Base-by-base conservation (phyloP, 2,797 vertebrate genomes). In the Gymnoscopelus microlampas region DNA sequence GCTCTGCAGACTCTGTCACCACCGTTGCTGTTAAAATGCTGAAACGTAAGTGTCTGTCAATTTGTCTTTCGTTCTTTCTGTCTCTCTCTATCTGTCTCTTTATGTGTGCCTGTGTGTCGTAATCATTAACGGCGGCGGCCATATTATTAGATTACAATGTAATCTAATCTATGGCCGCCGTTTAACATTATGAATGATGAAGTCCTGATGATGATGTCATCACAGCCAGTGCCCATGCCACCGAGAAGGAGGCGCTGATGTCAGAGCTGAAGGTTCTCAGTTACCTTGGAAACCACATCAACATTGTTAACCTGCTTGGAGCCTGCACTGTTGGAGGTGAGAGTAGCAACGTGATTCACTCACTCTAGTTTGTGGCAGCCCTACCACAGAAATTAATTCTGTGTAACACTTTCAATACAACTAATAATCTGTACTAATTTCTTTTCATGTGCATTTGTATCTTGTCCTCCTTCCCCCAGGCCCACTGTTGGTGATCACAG, bases 21-120 rank as follows among this genome's bases (percentile, higher is more conserved):
- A 98, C 96, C 0, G 97, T 98, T 0, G 98, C 97, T 3, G 97
- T 99, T 24, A 99, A 99, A 92, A 98, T 99, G 97, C 90, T 99
- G 35, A 99, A 99, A 84, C 95, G 98, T 99, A 91, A 95, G 98
- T 87, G 9, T 75, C 26, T 39, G 24, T 72, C 51, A 65, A 48
- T 64, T 9, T 71, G 14, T 66, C 2, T 53, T 2, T 51, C 26
- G 58, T 47, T 73, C 9, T 74, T 13, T 13, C 5, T 54, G 5
- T 77, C 10, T 58, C 54, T 66, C n/a, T 73, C 9, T 74, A 12
- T 13, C 5, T 54, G 5, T 77, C 10, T 58, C 54, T 66, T 15
- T 11, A 29, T 66, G 23, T 55, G 66, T 35, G 29, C 56, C 14
- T 50, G 19, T 32, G 39, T 44, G 39, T 44, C 9, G 39, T 44